These are phyloP conservation scores for Clarias platycephalus DNA, from an alignment of 2,797 vertebrate species.

Conservation along the genomic window DNA sequence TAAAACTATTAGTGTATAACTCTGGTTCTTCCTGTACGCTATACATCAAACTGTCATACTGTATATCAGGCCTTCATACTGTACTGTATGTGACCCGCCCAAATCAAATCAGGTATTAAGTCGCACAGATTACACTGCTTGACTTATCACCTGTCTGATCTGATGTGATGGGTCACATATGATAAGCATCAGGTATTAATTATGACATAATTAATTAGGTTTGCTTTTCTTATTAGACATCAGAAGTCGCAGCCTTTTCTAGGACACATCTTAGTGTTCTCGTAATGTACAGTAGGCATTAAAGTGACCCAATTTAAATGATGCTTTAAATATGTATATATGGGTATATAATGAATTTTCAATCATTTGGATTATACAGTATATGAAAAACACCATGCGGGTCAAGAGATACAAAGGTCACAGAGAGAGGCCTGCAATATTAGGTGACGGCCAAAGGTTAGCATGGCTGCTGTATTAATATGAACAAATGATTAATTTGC, in stretches of 20 bases:
- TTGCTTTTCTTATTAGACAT: neutral
- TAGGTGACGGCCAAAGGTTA: neutral
- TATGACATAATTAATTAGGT: neutral
- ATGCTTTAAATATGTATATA: slow-evolving; percentile 18
- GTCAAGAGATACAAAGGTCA: slow-evolving; percentile 4
- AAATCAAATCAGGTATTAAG: no score
- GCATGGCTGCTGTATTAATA: neutral
- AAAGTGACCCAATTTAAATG: no score
- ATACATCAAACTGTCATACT: neutral
- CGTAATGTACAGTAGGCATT: slow-evolving; percentile 9
- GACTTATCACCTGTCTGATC: no score
- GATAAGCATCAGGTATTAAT: neutral
- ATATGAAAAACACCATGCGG: neutral
- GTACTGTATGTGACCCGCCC: no score
- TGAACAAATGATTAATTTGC: neutral
- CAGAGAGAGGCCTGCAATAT: neutral
- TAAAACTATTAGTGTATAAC: neutral
- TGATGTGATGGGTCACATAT: no score
- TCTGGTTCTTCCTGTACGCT: neutral
- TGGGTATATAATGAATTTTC: slow-evolving; percentile 15
- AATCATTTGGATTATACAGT: neutral
- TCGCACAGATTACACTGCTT: no score
- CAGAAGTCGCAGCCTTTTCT: neutral
- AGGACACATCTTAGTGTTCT: slow-evolving; percentile 14
- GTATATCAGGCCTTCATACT: neutral